Percentiles rank a stretch among this genome's conserved stretches.
Conservation (phyloP, 2,113 vertebrate genomes). For the Lamprotornis superbus region DNA sequence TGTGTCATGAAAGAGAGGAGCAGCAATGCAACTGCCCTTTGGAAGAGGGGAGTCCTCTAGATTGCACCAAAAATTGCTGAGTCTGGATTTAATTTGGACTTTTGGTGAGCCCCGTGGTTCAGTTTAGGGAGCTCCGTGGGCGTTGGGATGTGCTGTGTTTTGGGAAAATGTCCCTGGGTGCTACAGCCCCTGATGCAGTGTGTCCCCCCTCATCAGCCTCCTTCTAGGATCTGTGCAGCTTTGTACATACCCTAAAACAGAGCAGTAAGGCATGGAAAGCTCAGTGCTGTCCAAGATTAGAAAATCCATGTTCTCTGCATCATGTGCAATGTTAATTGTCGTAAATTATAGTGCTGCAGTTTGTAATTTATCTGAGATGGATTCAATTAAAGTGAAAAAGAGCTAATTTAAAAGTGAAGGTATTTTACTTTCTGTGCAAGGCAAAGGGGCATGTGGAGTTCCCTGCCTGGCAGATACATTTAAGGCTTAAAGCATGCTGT, state of each 20-base stretch:
- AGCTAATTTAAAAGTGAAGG: slow-evolving; percentile 22
- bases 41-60: background rate
- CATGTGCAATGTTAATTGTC: background rate
- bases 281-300: background rate
- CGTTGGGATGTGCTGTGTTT: background rate
- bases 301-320: background rate
- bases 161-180: background rate
- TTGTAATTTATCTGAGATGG: slow-evolving; percentile 30
- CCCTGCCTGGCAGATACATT: background rate
- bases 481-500: slow-evolving; percentile 37
- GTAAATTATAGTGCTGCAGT: background rate
- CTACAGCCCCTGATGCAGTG: background rate
- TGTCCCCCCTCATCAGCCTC: background rate
- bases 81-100: background rate
- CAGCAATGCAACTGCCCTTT: background rate
- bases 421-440: slow-evolving; percentile 14
- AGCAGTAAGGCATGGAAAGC: background rate
- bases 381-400: slow-evolving; percentile 43
- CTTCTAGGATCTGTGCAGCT: background rate
- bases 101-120: accelerated
- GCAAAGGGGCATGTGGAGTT: background rate
- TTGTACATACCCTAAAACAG: background rate
- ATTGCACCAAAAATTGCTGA: background rate
- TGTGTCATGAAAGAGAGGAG: background rate
- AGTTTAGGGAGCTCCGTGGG: background rate